phyloP scores from a whole-genome alignment of 2,888 invertebrate species.

The Willowsia nigromaculata region DNA sequence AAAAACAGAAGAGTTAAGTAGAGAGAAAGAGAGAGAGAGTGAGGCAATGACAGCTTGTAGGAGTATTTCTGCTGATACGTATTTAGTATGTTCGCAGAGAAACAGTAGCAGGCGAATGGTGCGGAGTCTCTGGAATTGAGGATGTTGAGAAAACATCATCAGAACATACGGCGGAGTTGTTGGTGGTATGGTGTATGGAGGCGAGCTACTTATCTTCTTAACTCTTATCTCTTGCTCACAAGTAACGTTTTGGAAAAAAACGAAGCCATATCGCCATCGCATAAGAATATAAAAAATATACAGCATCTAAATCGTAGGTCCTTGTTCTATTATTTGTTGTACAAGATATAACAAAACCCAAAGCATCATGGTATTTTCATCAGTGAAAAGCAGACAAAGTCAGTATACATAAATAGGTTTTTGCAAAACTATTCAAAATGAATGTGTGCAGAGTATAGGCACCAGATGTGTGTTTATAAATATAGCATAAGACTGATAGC shows the following conservation, averaged over 20 bases:
- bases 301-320: background rate
- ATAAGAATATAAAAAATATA: slow-evolving; percentile 4
- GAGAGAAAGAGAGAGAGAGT: background rate
- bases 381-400: background rate
- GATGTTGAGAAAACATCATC: slow-evolving; percentile 37
- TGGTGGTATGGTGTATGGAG: background rate
- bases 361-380: background rate
- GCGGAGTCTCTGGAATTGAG: background rate
- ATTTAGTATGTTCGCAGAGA: background rate
- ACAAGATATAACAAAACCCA: background rate
- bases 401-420: background rate
- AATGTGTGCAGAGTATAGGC: background rate
- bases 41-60: slow-evolving; percentile 16
- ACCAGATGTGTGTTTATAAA: background rate
- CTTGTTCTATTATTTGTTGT: background rate
- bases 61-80: background rate
- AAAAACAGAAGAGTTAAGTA: slow-evolving; percentile 46
- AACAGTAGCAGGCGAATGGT: background rate
- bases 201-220: slow-evolving; percentile 67
- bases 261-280: background rate
- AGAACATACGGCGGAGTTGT: slow-evolving; percentile 5
- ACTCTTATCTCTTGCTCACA: slow-evolving; percentile 59
- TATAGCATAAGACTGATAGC: background rate
- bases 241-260: slow-evolving; percentile 28
- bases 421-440: background rate